These are phyloP conservation scores for Ondatra zibethicus DNA, from an alignment of 2,113 vertebrate species.

Conservation along the genomic window DNA sequence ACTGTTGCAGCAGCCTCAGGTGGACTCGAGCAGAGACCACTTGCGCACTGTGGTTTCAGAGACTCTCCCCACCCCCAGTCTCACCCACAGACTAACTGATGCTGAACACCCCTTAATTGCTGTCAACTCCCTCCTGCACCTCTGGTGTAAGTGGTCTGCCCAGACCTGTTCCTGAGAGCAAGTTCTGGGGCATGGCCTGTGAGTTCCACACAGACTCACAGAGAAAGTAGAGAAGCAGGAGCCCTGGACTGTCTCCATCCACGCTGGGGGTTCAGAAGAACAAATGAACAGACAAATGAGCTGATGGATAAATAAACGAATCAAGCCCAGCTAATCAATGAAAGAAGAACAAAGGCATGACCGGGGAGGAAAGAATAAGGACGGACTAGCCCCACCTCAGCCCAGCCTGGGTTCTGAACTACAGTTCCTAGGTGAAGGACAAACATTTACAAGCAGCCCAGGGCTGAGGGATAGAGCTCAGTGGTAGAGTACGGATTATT, in stretches of 20 bases:
- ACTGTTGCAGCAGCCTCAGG: not conserved
- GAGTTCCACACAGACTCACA: not conserved
- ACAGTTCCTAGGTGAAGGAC: not conserved
- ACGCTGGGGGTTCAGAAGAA: not conserved
- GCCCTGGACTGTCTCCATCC: rapidly evolving
- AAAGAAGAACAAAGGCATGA: not conserved
- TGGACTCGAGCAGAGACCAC: not conserved
- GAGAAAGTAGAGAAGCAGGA: not conserved
- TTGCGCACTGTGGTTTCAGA: not conserved
- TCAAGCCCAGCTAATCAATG: slow-evolving; percentile 7
- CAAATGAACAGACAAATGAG: no score
- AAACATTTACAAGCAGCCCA: not conserved
- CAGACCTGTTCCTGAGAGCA: not conserved
- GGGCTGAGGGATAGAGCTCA: not conserved
- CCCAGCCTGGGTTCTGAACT: not conserved
- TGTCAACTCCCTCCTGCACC: not conserved
- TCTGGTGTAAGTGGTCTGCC: not conserved
- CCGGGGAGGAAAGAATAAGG: not conserved
- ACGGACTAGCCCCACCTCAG: not conserved
- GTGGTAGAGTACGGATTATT: not conserved
- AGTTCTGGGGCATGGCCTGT: not conserved
- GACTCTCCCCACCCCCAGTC: not conserved
- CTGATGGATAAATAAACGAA: not conserved
- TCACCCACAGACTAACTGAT: not conserved
- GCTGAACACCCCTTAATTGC: rapidly evolving